A percentile compares a stretch with the other conserved stretches of the same genome.
Conservation (phyloP, 2,797 vertebrate genomes). For the Pantherophis vulpinus region DNA sequence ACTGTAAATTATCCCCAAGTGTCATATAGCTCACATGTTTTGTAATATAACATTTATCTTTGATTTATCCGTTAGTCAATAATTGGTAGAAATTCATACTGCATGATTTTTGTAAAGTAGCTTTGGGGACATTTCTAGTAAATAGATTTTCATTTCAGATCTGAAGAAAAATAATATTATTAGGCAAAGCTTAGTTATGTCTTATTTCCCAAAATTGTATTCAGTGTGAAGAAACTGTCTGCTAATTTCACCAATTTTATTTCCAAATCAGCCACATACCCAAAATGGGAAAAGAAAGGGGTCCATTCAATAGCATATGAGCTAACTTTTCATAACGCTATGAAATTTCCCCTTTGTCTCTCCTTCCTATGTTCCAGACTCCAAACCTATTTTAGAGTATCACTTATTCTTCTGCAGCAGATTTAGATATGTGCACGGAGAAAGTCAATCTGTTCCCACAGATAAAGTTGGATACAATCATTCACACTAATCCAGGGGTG, state of each 20-base stretch:
- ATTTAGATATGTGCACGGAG: not conserved
- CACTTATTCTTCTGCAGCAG: not conserved
- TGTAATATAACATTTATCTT: not conserved
- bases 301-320: not conserved
- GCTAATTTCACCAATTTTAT: not conserved
- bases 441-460: not conserved
- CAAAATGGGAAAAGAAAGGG: not conserved
- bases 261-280: not conserved
- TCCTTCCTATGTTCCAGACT: not conserved
- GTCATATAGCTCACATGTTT: slow-evolving; percentile 1
- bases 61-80: not conserved
- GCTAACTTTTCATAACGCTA: not conserved
- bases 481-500: not conserved
- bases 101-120: rapidly evolving
- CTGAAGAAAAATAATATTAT: not conserved
- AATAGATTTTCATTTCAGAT: not conserved
- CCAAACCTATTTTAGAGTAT: too few relatives aligned
- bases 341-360: not conserved
- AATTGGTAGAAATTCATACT: not conserved
- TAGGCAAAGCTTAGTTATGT: rapidly evolving
- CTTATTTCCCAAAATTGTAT: not conserved
- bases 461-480: not conserved
- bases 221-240: not conserved
- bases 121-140: not conserved
- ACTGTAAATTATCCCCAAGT: slow-evolving; percentile 13